Conservation (phyloP, 2,797 vertebrate genomes). For the Artibeus jamaicensis region DNA sequence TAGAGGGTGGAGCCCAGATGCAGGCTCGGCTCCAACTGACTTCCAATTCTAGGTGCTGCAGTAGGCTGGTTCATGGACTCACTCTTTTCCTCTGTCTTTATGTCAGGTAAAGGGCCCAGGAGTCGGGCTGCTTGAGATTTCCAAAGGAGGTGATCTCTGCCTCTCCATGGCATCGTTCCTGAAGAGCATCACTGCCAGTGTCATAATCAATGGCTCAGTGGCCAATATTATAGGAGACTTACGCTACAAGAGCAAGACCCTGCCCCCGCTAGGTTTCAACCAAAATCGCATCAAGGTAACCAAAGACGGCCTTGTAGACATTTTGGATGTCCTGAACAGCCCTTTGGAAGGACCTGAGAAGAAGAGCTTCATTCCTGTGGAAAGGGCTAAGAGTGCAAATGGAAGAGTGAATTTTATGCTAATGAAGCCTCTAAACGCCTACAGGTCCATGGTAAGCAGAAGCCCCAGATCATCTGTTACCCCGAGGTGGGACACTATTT, state of each 20-base stretch:
- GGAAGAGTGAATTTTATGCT: slow-evolving; percentile 88
- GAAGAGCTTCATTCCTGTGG: slow-evolving; percentile 87
- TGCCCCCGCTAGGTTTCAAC: slow-evolving; percentile 76
- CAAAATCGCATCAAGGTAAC: slow-evolving; percentile 17
- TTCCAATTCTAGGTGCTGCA: neutral
- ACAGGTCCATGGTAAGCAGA: slow-evolving; percentile 84
- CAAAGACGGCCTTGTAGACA: slow-evolving; percentile 81
- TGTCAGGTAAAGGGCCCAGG: slow-evolving; percentile 80
- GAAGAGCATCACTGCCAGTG: slow-evolving; percentile 85
- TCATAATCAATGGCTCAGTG: slow-evolving; percentile 84
- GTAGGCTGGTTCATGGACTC: neutral
- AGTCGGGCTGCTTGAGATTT: slow-evolving; percentile 89
- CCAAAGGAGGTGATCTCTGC: slow-evolving; percentile 88
- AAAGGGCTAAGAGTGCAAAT: slow-evolving; percentile 86
- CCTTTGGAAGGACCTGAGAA: slow-evolving; percentile 80
- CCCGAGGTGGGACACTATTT: slow-evolving; percentile 89
- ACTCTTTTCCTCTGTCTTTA: slow-evolving; percentile 28
- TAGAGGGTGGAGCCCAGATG: neutral
- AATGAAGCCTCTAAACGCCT: slow-evolving; percentile 84
- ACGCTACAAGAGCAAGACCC: slow-evolving; percentile 81
- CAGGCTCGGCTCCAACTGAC: neutral
- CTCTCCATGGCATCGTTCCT: slow-evolving; percentile 90
- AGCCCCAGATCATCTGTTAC: slow-evolving; percentile 87
- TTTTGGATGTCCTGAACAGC: slow-evolving; percentile 81
- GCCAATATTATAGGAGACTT: slow-evolving; percentile 81